Percentiles rank a stretch among this genome's conserved stretches.
phyloP scores from a whole-genome alignment of 2,888 invertebrate species.

The Apamea epomidion region DNA sequence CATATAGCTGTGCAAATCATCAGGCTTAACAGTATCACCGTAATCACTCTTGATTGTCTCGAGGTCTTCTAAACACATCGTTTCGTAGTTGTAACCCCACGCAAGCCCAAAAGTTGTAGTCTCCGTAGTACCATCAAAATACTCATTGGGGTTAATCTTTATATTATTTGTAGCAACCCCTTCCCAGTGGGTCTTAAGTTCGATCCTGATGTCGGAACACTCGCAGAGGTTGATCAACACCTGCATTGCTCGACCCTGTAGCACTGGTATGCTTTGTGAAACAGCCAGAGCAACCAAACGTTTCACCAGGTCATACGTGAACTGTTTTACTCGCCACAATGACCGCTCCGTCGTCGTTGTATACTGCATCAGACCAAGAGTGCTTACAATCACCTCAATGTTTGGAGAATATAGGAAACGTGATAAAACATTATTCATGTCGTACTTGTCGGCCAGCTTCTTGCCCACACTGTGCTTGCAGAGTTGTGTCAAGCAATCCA shows the following conservation, averaged over 20 bases:
- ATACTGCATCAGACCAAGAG: constrained; percentile 78
- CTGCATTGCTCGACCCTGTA: constrained; percentile 81
- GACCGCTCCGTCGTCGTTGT: constrained; percentile 83
- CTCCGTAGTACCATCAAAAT: constrained; percentile 83
- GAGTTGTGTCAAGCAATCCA: constrained; percentile 84
- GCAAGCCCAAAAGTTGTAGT: constrained; percentile 77
- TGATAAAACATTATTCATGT: constrained; percentile 75
- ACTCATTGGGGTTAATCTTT: constrained; percentile 77
- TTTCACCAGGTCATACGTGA: constrained; percentile 73
- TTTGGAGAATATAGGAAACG: constrained; percentile 69
- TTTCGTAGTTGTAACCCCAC: constrained; percentile 83
- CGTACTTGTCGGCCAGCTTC: constrained; percentile 80
- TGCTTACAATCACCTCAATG: constrained; percentile 77
- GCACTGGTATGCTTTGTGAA: constrained; percentile 74
- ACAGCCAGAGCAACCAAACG: constrained; percentile 75
- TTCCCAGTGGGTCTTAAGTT: constrained; percentile 78
- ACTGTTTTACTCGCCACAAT: constrained; percentile 85
- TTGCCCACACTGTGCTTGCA: constrained; percentile 84
- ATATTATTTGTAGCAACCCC: constrained; percentile 68
- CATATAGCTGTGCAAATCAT: constrained; percentile 83
- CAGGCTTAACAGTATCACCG: constrained; percentile 75
- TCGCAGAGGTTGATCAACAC: constrained; percentile 85
- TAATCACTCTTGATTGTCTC: constrained; percentile 82
- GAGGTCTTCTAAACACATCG: constrained; percentile 80
- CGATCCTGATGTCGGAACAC: constrained; percentile 81